Base-by-base conservation (phyloP, 2,888 invertebrate species). In the Linyphia triangularis region DNA sequence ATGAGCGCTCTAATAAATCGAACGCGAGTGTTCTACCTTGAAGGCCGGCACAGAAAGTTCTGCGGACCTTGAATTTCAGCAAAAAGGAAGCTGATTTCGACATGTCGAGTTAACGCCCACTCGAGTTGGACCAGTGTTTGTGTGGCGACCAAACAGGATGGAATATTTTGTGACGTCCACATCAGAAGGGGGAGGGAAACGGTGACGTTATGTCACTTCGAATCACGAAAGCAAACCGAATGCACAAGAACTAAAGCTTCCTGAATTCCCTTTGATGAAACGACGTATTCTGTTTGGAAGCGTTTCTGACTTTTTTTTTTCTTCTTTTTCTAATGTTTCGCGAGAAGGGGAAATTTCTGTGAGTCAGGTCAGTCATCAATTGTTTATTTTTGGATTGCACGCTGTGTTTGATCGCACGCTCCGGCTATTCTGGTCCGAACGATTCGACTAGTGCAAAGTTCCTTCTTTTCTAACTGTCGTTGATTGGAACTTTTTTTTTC, bases 31-130 rank as follows among this genome's bases (percentile, higher is more conserved):
- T 63, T 24, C 26, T 26, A 13, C 24, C 26, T 63, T 24, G 63
- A 28, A 24, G 59, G 30, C 19, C 33, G 16, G 57, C 30, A 30
- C 59, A 19, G 33, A 26, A 37, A 72, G 26, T 22, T 70, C 2
- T 9, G 40, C 13, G 77, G 26, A 40, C 77, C 77, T 77, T 77
- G 77, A 77, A 77, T 40, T 59, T 5, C 9, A 51, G n/a, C 63
- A 33, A 37, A 77, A 51, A 69, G 79, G 79, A 81, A 81, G 43
- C 77, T 28, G 40, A 77, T 63, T 61, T 75, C 73, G n/a, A 30
- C 30, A 75, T 30, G n/a, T 30, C 30, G 51, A 37, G 40, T 51
- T 77, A 40, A 77, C 77, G 63, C 77, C 77, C 37, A 77, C 77
- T 28, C 9, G 37, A 40, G 22, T n/a, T 16, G 26, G 37, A 24